These are phyloP conservation scores for Physocephala rufipes DNA, from an alignment of 2,888 invertebrate species.

Conservation along the genomic window DNA sequence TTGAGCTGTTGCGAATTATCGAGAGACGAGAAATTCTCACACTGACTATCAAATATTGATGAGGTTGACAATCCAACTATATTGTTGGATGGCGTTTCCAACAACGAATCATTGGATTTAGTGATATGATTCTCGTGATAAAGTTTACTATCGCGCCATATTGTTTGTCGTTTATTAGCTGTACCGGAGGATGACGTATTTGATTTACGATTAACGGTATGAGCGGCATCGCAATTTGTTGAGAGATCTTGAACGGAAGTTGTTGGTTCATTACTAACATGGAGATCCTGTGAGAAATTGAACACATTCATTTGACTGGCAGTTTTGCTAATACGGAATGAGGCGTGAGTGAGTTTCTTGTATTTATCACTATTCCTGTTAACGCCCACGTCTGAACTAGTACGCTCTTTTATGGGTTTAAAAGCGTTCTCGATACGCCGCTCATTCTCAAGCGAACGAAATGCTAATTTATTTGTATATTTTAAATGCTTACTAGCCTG, in stretches of 20 bases:
- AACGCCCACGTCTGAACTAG: slow-evolving; percentile 64
- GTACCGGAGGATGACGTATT: slow-evolving; percentile 43
- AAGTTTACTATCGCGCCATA: slow-evolving; percentile 65
- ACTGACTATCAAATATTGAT: slow-evolving; percentile 60
- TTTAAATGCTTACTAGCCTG: slow-evolving; percentile 53
- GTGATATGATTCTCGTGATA: slow-evolving; percentile 66
- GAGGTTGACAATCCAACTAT: slow-evolving; percentile 59
- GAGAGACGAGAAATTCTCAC: slow-evolving; percentile 55
- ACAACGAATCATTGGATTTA: slow-evolving; percentile 65
- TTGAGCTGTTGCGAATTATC: slow-evolving; percentile 54
- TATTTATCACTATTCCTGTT: slow-evolving; percentile 64
- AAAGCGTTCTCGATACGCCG: slow-evolving; percentile 65
- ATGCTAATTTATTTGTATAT: slow-evolving; percentile 64
- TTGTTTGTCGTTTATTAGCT: slow-evolving; percentile 56
- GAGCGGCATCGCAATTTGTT: slow-evolving; percentile 37
- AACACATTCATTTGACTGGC: slow-evolving; percentile 51
- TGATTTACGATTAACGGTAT: slow-evolving; percentile 40
- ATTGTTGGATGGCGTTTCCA: slow-evolving; percentile 61
- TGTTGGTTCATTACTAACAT: slow-evolving; percentile 43
- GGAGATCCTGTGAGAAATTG: slow-evolving; percentile 45
- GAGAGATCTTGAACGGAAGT: slow-evolving; percentile 44
- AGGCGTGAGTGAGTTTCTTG: slow-evolving; percentile 64
- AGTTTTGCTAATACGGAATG: slow-evolving; percentile 64
- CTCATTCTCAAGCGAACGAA: slow-evolving; percentile 65
- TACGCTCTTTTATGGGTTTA: slow-evolving; percentile 63